A percentile compares a stretch with the other conserved stretches of the same genome.
These are phyloP conservation scores for Cerastis leucographa DNA, from an alignment of 2,888 invertebrate genomes.

Conservation along the genomic window DNA sequence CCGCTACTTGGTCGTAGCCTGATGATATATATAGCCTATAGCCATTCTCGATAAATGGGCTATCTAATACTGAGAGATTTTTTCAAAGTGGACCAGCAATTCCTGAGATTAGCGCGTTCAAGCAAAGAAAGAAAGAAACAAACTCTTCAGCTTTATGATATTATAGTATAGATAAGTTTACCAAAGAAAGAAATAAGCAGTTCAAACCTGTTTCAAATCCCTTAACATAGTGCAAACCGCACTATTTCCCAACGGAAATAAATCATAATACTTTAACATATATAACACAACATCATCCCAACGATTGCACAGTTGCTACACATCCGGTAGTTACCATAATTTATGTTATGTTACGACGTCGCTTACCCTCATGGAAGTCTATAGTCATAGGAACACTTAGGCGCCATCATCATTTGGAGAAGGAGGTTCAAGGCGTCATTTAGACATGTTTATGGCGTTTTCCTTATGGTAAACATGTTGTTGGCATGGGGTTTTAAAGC, in stretches of 20 bases:
- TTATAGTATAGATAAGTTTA: too few relatives aligned
- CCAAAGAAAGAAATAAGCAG: neutral
- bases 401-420: slow-evolving; percentile 12
- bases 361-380: slow-evolving; percentile 35
- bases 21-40: too few relatives aligned
- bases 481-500: neutral
- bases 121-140: too few relatives aligned
- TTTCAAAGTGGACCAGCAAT: too few relatives aligned
- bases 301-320: slow-evolving; percentile 7
- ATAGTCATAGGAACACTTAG: slow-evolving; percentile 24
- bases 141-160: too few relatives aligned
- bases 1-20: too few relatives aligned
- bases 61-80: too few relatives aligned
- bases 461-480: slow-evolving; percentile 8
- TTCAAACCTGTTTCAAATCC: neutral
- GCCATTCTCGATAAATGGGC: too few relatives aligned
- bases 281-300: neutral
- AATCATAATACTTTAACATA: neutral
- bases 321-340: slow-evolving; percentile 23
- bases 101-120: too few relatives aligned
- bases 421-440: neutral
- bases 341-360: slow-evolving; percentile 7
- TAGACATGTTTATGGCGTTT: slow-evolving; percentile 23
- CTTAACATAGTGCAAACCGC: neutral
- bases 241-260: slow-evolving; percentile 8